Conservation (phyloP, 64 coral and sea anemone genomes). For the Dendronephthya gigantea region DNA sequence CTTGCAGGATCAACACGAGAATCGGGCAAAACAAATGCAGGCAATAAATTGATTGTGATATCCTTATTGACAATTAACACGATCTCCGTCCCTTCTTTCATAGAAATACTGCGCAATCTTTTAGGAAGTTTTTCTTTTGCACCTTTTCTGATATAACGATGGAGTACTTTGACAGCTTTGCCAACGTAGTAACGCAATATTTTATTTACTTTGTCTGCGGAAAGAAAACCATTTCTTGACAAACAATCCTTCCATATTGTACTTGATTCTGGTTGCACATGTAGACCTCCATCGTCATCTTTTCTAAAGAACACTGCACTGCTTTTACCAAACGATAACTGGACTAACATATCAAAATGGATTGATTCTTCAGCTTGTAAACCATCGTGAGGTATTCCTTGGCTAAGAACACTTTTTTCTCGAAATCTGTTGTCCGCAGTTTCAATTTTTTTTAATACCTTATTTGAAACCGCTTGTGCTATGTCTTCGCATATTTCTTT, state of each 20-base stretch:
- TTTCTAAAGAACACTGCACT: constrained; percentile 4
- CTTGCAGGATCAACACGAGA: neutral
- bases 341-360: constrained; percentile 7
- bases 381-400: constrained; percentile 12
- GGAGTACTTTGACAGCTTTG: neutral
- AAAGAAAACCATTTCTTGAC: neutral
- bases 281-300: neutral
- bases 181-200: neutral
- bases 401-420: neutral
- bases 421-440: constrained; percentile 73
- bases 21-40: neutral
- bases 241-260: constrained; percentile 10
- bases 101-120: neutral
- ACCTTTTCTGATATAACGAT: neutral
- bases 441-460: constrained; percentile 82
- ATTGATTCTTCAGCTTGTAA: neutral
- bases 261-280: constrained; percentile 4
- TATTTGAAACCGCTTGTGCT: constrained; percentile 67
- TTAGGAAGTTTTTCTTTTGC: neutral
- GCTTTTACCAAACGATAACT: constrained; percentile 16
- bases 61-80: neutral
- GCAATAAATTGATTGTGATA: neutral
- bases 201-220: neutral
- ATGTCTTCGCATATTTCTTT: constrained; percentile 99
- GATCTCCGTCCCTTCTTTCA: neutral